phyloP scores from a whole-genome alignment of 2,888 invertebrate genomes.

The Aricia artaxerxes region DNA sequence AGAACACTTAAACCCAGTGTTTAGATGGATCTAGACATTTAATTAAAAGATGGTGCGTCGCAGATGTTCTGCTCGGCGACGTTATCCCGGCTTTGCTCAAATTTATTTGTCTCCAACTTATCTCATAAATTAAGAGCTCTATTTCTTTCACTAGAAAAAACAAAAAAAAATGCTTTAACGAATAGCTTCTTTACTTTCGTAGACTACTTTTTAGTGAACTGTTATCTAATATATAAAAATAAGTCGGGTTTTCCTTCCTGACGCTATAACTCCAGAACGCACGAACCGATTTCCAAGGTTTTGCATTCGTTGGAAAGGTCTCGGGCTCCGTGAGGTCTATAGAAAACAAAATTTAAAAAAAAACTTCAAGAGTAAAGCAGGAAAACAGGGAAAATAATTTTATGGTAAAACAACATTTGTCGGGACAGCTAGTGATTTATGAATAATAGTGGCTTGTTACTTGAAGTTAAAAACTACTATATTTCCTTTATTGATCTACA shows the following conservation, averaged over 20 bases:
- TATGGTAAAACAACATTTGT: no score
- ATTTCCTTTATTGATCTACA: background rate
- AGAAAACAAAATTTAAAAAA: no score
- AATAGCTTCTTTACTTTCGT: background rate
- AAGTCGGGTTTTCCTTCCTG: no score
- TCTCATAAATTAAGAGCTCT: conserved; percentile 19
- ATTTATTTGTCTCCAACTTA: conserved; percentile 30
- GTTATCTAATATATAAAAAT: background rate
- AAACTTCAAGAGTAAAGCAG: no score
- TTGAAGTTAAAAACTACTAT: background rate
- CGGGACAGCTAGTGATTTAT: background rate
- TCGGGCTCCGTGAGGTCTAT: no score
- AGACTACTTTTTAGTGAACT: background rate
- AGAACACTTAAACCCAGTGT: conserved; percentile 3
- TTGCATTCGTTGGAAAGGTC: no score
- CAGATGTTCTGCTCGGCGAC: conserved; percentile 21
- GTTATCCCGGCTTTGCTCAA: conserved; percentile 34
- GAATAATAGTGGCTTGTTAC: background rate
- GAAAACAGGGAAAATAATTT: no score
- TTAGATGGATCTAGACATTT: conserved; percentile 27
- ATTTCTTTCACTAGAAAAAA: conserved; percentile 11
- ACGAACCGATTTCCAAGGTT: no score
- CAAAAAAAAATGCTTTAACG: background rate
- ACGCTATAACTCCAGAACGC: no score
- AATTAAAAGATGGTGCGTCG: conserved; percentile 27